Conservation (phyloP, 2,888 invertebrate genomes). For the Rugalucina vietnamica region DNA sequence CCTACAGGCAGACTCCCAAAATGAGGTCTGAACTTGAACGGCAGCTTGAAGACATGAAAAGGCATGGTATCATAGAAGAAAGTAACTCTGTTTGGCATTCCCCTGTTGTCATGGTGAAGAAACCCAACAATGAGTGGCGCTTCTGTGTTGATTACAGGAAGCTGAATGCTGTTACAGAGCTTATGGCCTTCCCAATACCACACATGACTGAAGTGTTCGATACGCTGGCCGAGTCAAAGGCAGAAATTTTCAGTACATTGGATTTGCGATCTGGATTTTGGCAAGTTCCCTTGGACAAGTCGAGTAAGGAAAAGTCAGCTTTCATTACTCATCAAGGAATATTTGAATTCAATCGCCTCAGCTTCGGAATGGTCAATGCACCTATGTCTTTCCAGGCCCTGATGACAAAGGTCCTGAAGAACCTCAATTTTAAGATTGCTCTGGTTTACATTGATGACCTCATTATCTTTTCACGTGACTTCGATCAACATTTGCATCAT, state of each 20-base stretch:
- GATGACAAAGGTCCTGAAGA: too few relatives aligned
- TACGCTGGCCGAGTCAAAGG: conserved; percentile 34
- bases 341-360: conserved; percentile 48
- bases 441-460: too few relatives aligned
- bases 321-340: conserved; percentile 48
- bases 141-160: conserved; percentile 34
- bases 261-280: conserved; percentile 46
- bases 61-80: conserved; percentile 19
- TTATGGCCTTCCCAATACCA: conserved; percentile 35
- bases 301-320: conserved; percentile 44
- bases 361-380: conserved; percentile 55
- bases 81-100: conserved; percentile 19
- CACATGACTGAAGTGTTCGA: conserved; percentile 44
- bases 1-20: conserved; percentile 31
- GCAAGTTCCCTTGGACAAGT: conserved; percentile 37
- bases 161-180: conserved; percentile 35
- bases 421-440: too few relatives aligned
- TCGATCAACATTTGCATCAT: too few relatives aligned
- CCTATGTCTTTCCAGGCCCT: conserved; percentile 53
- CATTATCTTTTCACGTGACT: too few relatives aligned
- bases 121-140: conserved; percentile 34
- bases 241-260: conserved; percentile 31
- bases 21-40: conserved; percentile 29
- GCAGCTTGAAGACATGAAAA: conserved; percentile 21
- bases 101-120: conserved; percentile 36